phyloP scores from a whole-genome alignment of 2,888 invertebrate genomes.

The Hoplodrina ambigua region DNA sequence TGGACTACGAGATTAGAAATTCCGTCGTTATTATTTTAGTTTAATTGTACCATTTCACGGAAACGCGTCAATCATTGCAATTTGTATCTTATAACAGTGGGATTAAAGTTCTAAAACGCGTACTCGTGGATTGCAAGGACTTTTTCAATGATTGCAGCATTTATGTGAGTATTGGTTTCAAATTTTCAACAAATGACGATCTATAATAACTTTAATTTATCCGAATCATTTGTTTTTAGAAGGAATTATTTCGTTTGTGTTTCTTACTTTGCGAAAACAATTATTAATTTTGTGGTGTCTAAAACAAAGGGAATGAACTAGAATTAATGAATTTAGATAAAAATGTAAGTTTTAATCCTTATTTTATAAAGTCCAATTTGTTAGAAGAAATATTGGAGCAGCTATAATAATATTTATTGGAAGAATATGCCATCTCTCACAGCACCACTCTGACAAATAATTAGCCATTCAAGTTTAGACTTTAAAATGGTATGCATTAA shows the following conservation, averaged over 20 bases:
- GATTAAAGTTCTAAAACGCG: neutral
- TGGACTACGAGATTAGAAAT: constrained; percentile 36
- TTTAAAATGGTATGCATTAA: too few relatives aligned
- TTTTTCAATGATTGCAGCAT: neutral
- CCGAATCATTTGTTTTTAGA: constrained; percentile 12
- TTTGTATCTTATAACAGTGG: neutral
- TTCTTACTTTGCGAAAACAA: neutral
- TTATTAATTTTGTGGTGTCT: neutral
- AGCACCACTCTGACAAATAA: too few relatives aligned
- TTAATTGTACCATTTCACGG: neutral
- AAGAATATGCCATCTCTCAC: neutral
- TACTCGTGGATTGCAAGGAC: too few relatives aligned
- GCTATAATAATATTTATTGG: constrained; percentile 3
- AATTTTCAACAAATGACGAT: neutral
- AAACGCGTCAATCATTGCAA: neutral
- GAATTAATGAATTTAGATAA: neutral
- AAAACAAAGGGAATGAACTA: neutral
- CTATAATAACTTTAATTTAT: neutral
- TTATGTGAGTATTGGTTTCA: neutral
- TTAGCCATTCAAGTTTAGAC: too few relatives aligned
- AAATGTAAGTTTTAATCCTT: constrained; percentile 6
- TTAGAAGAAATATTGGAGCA: neutral
- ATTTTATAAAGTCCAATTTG: constrained; percentile 24
- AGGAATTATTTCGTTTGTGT: neutral
- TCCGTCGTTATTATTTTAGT: neutral